Evolutionary conservation across 2,888 invertebrate species (phyloP).

Genomic region (Agrotis puta): DNA sequence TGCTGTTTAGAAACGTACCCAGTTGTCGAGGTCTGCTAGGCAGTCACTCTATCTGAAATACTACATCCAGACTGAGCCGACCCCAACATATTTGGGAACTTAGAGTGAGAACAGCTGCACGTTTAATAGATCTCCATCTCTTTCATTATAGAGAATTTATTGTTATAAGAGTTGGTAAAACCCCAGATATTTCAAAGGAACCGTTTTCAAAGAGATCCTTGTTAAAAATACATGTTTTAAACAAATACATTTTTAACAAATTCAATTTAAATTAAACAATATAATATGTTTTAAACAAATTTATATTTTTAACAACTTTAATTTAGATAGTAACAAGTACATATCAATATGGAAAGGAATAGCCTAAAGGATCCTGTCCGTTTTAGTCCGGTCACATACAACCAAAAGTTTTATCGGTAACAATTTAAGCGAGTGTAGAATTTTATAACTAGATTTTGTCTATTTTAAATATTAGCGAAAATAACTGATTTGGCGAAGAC

Average conservation of each 20-base stretch:
- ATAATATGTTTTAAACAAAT: slow-evolving; percentile 36
- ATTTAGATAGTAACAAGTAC: slow-evolving; percentile 3
- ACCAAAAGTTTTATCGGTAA: slow-evolving; percentile 67
- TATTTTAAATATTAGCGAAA: slow-evolving; percentile 12
- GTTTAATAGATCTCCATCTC: too few species aligned
- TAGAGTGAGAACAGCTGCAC: too few species aligned
- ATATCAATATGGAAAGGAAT: background rate
- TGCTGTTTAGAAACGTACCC: background rate
- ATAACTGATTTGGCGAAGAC: slow-evolving; percentile 2
- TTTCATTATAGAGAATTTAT: background rate
- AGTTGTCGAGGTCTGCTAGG: background rate
- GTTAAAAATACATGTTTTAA: slow-evolving; percentile 34
- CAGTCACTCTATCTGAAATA: background rate
- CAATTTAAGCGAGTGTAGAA: slow-evolving; percentile 68
- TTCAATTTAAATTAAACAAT: slow-evolving; percentile 18
- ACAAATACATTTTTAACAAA: slow-evolving; percentile 29
- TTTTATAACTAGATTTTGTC: slow-evolving; percentile 33
- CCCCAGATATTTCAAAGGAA: slow-evolving; percentile 25
- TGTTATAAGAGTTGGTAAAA: background rate
- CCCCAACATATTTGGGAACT: background rate
- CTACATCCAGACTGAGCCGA: background rate
- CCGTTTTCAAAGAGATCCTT: slow-evolving; percentile 28
- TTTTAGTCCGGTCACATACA: slow-evolving; percentile 56
- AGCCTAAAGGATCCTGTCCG: slow-evolving; percentile 7
- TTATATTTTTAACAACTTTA: slow-evolving; percentile 19